Evolutionary conservation across 2,113 vertebrate species (phyloP), one percentile per base, ranked within the genome.

Genomic region (Lophius piscatorius): DNA sequence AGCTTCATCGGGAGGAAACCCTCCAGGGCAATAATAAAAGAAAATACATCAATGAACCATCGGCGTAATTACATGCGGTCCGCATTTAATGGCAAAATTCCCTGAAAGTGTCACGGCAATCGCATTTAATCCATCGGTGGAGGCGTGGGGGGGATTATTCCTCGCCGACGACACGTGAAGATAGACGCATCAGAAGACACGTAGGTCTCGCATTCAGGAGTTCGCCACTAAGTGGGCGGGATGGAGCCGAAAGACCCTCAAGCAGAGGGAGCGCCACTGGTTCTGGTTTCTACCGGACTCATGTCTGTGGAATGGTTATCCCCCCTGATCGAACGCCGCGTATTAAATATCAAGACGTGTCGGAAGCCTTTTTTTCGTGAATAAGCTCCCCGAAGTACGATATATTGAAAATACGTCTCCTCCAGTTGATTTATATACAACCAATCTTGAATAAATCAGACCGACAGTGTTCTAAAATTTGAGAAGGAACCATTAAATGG

Each of bases 11-110:
- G 46, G 61, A 44, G 33, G 84, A 78, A 76, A 76, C 47, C 74
- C 62, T 82, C 72, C 63, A 81, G 63, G 68, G 74, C 74, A 71
- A 75, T 74, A 78, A 78, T 72, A 65, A 51, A 59, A 65, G 66
- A 74, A 59, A 63, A 70, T 17, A 21, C 14, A 63, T 52, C 74
- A 51, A 21, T 56, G 64, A 63, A 67, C 46, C 39, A 62, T 69
- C 64, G 60, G 28, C 9, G 42, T 81, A 81, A 83, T 81, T 82
- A 73, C 42, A 72, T 39, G 62, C 66, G 70, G 70, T 78, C 70
- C 66, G 81, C 59, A 79, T 75, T 79, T n/a, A n/a, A 64, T 39
- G 35, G 63, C 74, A 61, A 61, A 80, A 29, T 65, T 83, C 82
- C 74, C 29, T 46, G 13, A 49, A 82, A 58, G 72, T 74, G 70